These are phyloP conservation scores for Antheraea assamensis DNA, from an alignment of 2,888 invertebrate species.

Conservation along the genomic window DNA sequence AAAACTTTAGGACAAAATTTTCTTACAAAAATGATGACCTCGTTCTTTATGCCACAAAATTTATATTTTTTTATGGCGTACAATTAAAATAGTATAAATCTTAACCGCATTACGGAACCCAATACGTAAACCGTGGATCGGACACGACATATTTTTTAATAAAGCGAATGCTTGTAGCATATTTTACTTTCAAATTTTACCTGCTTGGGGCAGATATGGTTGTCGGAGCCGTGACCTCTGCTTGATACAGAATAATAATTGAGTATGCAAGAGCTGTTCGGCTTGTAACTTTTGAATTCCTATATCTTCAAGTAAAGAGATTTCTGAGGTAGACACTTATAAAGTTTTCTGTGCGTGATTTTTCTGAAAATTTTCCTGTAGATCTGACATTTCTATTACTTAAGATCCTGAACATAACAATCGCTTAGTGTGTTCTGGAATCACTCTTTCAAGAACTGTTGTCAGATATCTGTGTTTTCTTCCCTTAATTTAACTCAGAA, in stretches of 20 bases:
- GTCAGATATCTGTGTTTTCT: no score
- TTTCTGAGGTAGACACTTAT: not conserved
- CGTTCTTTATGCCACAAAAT: no score
- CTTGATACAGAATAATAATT: slow-evolving; percentile 14
- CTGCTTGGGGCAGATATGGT: slow-evolving; percentile 12
- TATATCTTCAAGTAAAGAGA: not conserved
- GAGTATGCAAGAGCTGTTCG: slow-evolving; percentile 9
- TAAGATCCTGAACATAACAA: not conserved
- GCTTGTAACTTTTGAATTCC: slow-evolving; percentile 5
- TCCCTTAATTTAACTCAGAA: no score
- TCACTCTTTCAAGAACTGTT: not conserved
- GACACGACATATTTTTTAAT: slow-evolving; percentile 11
- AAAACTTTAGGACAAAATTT: no score
- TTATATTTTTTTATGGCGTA: not conserved
- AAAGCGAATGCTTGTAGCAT: slow-evolving; percentile 16
- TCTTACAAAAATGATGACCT: no score
- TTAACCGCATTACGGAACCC: not conserved
- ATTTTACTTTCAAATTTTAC: slow-evolving; percentile 19
- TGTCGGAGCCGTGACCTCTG: slow-evolving; percentile 14
- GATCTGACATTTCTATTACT: not conserved
- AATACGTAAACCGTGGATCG: not conserved
- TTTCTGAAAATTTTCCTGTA: not conserved
- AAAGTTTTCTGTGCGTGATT: slow-evolving; percentile 1
- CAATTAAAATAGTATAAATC: not conserved
- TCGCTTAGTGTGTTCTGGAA: not conserved